Evolutionary conservation across 2,888 invertebrate genomes (phyloP).

Genomic region (Rhamphomyia laevipes): DNA sequence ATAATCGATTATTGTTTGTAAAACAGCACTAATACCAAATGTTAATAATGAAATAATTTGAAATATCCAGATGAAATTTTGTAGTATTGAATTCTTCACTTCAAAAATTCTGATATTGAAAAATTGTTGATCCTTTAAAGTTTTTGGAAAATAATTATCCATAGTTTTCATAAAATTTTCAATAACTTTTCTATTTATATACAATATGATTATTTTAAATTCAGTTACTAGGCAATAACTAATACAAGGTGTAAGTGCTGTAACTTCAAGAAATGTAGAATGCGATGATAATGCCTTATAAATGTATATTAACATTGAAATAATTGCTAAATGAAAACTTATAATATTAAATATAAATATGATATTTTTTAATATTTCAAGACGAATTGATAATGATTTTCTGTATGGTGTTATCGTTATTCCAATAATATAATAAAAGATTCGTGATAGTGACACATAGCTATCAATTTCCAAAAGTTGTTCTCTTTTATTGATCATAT

Average conservation of each 20-base stretch:
- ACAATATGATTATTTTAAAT: slow-evolving; percentile 8
- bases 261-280: slow-evolving; percentile 8
- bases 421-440: no score
- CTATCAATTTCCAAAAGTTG: no score
- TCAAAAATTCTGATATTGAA: not conserved
- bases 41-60: slow-evolving; percentile 2
- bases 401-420: no score
- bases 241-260: slow-evolving; percentile 10
- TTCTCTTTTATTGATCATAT: no score
- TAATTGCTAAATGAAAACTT: not conserved
- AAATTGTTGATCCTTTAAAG: not conserved
- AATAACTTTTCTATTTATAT: not conserved
- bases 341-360: not conserved
- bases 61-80: not conserved
- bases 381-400: no score
- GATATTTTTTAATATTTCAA: no score
- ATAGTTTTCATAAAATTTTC: slow-evolving; percentile 6
- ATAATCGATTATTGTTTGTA: slow-evolving; percentile 5
- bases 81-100: not conserved
- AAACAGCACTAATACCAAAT: slow-evolving; percentile 8
- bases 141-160: slow-evolving; percentile 4
- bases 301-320: slow-evolving; percentile 6
- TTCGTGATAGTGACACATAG: no score
- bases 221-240: slow-evolving; percentile 7
- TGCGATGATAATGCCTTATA: slow-evolving; percentile 1